These are phyloP conservation scores for Porites evermanni DNA, from an alignment of 92 coral and sea anemone genomes.

Conservation along the genomic window DNA sequence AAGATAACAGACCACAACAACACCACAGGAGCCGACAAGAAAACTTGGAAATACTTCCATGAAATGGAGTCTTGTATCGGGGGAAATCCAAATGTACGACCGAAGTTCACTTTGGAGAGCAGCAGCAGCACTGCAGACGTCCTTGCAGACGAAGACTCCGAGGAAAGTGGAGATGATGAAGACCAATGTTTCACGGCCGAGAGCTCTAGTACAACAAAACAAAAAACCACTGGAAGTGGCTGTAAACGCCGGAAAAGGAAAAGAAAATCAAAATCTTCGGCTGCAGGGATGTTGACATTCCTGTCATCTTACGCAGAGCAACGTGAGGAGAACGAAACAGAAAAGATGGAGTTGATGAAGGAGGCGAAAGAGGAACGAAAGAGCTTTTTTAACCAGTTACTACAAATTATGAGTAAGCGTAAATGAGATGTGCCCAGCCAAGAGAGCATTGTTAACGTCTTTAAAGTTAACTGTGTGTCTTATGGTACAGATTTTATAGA, in stretches of 20 bases:
- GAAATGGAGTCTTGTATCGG: constrained; percentile 63
- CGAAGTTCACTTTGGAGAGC: constrained; percentile 61
- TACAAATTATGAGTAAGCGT: constrained; percentile 16
- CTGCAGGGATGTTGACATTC: constrained; percentile 47
- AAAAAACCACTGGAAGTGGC: constrained; percentile 28
- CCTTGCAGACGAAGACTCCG: constrained; percentile 26
- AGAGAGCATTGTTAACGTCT: constrained; percentile 13
- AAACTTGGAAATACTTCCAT: constrained; percentile 67
- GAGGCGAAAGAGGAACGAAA: constrained; percentile 31
- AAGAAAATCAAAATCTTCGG: constrained; percentile 48
- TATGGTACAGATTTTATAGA: constrained; percentile 11
- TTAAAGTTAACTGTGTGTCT: neutral
- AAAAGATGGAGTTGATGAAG: constrained; percentile 18
- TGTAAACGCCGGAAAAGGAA: constrained; percentile 37
- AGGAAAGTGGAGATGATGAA: constrained; percentile 15
- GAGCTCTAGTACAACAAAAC: constrained; percentile 13
- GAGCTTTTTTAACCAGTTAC: constrained; percentile 25
- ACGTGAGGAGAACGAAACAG: constrained; percentile 40
- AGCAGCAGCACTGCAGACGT: constrained; percentile 28
- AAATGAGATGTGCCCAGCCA: constrained; percentile 16
- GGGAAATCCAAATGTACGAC: constrained; percentile 68
- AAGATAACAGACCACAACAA: constrained; percentile 72
- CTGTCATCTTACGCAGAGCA: constrained; percentile 24
- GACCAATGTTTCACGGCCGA: constrained; percentile 12
- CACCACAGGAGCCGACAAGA: constrained; percentile 52